A percentile compares a stretch with the other conserved stretches of the same genome.
These are phyloP conservation scores for Teinopalpus imperialis DNA, from an alignment of 2,888 invertebrate genomes.

Conservation along the genomic window DNA sequence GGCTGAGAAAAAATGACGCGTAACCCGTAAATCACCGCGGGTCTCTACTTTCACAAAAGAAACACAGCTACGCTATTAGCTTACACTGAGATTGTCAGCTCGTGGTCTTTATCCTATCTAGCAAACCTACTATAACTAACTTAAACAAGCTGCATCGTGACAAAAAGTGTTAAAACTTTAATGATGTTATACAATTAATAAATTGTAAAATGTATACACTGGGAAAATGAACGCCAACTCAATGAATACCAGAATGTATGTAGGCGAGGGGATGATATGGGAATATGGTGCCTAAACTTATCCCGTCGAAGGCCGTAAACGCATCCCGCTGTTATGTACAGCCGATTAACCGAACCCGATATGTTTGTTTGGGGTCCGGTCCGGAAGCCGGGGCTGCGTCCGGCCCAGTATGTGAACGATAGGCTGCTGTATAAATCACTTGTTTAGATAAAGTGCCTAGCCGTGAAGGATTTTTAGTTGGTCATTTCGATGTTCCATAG, in stretches of 20 bases:
- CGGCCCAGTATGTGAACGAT: constrained; percentile 33
- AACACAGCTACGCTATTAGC: too few relatives aligned
- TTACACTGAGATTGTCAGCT: too few relatives aligned
- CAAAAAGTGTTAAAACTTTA: too few relatives aligned
- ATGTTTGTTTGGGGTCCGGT: constrained; percentile 47
- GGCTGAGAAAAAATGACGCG: too few relatives aligned
- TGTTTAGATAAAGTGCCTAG: constrained; percentile 23
- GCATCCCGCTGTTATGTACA: constrained; percentile 32
- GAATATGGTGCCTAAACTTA: constrained; percentile 24
- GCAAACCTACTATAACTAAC: too few relatives aligned
- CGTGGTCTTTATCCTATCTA: too few relatives aligned
- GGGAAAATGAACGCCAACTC: too few relatives aligned
- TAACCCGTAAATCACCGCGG: too few relatives aligned
- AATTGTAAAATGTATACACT: too few relatives aligned
- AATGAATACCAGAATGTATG: background rate
- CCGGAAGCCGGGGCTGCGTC: constrained; percentile 36
- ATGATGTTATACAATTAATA: too few relatives aligned
- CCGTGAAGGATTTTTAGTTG: constrained; percentile 16
- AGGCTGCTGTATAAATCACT: constrained; percentile 37
- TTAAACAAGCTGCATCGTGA: too few relatives aligned
- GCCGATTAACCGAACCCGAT: constrained; percentile 46
- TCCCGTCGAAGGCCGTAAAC: constrained; percentile 25
- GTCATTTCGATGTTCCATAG: constrained; percentile 4
- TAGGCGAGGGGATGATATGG: background rate
- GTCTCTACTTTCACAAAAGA: too few relatives aligned